These are phyloP conservation scores for Ormyrus thymus DNA, from an alignment of 2,888 invertebrate genomes.

Conservation along the genomic window DNA sequence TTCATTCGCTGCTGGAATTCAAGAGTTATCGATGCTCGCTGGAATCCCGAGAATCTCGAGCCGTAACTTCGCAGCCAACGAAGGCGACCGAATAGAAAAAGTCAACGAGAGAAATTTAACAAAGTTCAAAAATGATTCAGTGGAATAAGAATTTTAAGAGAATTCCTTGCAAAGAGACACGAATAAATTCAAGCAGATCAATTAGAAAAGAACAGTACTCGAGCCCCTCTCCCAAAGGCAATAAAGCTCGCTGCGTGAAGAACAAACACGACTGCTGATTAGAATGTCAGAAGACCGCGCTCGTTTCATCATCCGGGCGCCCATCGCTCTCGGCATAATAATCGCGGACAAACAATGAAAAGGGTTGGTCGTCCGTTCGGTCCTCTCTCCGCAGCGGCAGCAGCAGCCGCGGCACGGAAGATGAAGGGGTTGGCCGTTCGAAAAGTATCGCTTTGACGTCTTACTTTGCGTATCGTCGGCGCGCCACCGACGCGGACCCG, in stretches of 20 bases:
- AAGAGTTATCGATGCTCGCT: constrained; percentile 59
- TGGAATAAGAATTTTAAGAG: constrained; percentile 37
- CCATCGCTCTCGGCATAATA: constrained; percentile 66
- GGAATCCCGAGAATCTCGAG: constrained; percentile 58
- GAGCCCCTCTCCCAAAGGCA: too few species aligned
- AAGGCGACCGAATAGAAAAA: constrained; percentile 34
- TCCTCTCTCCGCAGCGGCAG: background rate
- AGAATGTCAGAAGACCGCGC: constrained; percentile 66
- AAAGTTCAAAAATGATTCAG: constrained; percentile 9
- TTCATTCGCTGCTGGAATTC: constrained; percentile 58
- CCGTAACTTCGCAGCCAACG: constrained; percentile 21
- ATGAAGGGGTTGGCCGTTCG: constrained; percentile 53
- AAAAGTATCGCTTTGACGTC: constrained; percentile 68
- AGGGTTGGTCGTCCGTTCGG: constrained; percentile 58
- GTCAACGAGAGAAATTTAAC: constrained; percentile 17
- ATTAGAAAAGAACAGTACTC: too few species aligned
- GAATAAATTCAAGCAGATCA: too few species aligned
- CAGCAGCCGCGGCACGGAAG: constrained; percentile 14
- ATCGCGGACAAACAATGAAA: constrained; percentile 69
- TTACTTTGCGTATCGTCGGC: constrained; percentile 61
- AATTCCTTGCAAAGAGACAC: background rate
- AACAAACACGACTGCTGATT: constrained; percentile 61
- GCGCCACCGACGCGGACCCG: constrained; percentile 5
- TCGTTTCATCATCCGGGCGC: constrained; percentile 42
- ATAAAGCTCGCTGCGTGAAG: background rate